These are phyloP conservation scores for Clytia hemisphaerica DNA, from an alignment of 30 jellyfish, hydroid and myxozoan genomes.

Conservation along the genomic window DNA sequence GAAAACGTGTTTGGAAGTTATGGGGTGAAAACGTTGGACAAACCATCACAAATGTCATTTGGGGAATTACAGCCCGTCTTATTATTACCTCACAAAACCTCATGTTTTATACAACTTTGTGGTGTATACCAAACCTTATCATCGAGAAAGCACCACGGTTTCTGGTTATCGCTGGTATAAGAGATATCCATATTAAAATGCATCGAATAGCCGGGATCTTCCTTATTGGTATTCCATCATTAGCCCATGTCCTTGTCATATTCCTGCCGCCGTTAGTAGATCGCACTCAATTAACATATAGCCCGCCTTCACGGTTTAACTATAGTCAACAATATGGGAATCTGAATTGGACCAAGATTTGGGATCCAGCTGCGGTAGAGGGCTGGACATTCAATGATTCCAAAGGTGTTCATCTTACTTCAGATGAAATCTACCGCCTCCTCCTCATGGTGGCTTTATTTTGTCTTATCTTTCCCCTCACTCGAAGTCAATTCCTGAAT, in stretches of 20 bases:
- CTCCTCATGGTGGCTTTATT: neutral
- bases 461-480: slow-evolving; percentile 8
- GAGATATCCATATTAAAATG: slow-evolving; percentile 6
- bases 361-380: slow-evolving; percentile 19
- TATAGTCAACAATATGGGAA: slow-evolving; percentile 6
- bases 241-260: slow-evolving; percentile 8
- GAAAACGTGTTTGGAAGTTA: neutral
- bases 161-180: neutral
- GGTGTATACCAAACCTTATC: slow-evolving; percentile 8
- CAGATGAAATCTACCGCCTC: slow-evolving; percentile 7
- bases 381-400: slow-evolving; percentile 6
- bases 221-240: slow-evolving; percentile 18
- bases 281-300: neutral
- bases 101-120: slow-evolving; percentile 12
- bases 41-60: slow-evolving; percentile 6
- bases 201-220: slow-evolving; percentile 24
- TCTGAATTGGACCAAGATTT: slow-evolving; percentile 8
- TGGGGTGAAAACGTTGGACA: slow-evolving; percentile 2
- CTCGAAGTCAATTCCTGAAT: neutral
- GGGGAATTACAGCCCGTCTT: slow-evolving; percentile 10
- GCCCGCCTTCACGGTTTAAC: slow-evolving; percentile 11
- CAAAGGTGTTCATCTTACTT: slow-evolving; percentile 3
- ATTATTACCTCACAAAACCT: slow-evolving; percentile 13
- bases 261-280: slow-evolving; percentile 12
- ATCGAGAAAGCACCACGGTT: slow-evolving; percentile 7